phyloP scores from a whole-genome alignment of 2,888 invertebrate genomes.

The Cryptocephalus moraei region DNA sequence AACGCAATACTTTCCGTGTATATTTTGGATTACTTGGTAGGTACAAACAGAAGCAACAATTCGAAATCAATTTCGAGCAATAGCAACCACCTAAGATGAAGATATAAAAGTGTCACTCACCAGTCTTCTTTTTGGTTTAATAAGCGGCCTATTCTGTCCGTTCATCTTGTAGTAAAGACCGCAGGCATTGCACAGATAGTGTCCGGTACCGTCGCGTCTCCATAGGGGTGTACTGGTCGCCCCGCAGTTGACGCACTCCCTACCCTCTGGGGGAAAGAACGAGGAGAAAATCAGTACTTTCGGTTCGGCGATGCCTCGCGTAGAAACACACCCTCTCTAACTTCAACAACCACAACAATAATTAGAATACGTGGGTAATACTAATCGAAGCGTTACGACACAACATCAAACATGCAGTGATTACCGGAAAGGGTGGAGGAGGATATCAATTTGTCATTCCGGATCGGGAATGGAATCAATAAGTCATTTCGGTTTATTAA shows the following conservation, averaged over 20 bases:
- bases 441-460: conserved; percentile 15
- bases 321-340: not conserved
- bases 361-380: conserved; percentile 3
- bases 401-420: conserved; percentile 15
- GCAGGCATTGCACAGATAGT: conserved; percentile 98
- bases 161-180: conserved; percentile 99
- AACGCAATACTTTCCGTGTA: no score
- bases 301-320: not conserved
- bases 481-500: no score
- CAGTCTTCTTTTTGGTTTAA: conserved; percentile 99
- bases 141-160: conserved; percentile 95
- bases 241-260: conserved; percentile 99
- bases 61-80: no score
- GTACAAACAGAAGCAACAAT: no score
- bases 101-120: conserved; percentile 55
- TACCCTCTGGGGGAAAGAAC: conserved; percentile 61
- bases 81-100: not conserved
- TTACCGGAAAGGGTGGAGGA: conserved; percentile 10
- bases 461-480: conserved; percentile 10
- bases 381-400: no score
- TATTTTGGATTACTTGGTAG: no score
- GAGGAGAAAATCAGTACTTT: conserved; percentile 7
- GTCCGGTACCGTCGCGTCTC: conserved; percentile 96
- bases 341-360: not conserved
- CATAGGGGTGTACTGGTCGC: conserved; percentile 96